phyloP scores from a whole-genome alignment of 2,888 invertebrate species.

The Spisula subtruncata region DNA sequence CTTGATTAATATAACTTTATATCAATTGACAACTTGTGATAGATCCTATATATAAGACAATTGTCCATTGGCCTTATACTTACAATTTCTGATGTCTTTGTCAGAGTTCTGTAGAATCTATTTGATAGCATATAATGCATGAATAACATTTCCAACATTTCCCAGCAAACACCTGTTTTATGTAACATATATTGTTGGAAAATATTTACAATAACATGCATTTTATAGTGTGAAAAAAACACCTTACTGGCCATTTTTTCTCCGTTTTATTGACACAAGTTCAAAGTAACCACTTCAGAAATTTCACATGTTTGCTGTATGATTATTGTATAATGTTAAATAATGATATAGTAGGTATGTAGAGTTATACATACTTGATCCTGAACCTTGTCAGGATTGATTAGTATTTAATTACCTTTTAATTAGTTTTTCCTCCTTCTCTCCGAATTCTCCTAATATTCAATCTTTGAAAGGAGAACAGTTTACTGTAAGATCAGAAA shows the following conservation, averaged over 20 bases:
- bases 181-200: background rate
- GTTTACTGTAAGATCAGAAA: background rate
- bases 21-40: no score
- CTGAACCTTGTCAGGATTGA: background rate
- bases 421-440: slow-evolving; percentile 2
- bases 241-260: background rate
- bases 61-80: background rate
- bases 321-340: background rate
- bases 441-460: background rate
- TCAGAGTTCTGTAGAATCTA: slow-evolving; percentile 6
- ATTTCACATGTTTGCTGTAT: background rate
- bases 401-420: background rate
- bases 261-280: slow-evolving; percentile 9
- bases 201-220: background rate
- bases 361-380: background rate
- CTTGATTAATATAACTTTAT: no score
- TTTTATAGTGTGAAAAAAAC: slow-evolving; percentile 3
- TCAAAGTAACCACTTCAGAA: background rate
- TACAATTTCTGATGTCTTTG: background rate
- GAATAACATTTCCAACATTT: background rate
- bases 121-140: background rate
- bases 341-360: background rate
- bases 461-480: no score
- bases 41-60: no score
- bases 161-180: background rate